Evolutionary conservation across 2,113 vertebrate genomes (phyloP), one percentile per base, ranked within the genome.

Genomic region (Mionectes macconnelli): DNA sequence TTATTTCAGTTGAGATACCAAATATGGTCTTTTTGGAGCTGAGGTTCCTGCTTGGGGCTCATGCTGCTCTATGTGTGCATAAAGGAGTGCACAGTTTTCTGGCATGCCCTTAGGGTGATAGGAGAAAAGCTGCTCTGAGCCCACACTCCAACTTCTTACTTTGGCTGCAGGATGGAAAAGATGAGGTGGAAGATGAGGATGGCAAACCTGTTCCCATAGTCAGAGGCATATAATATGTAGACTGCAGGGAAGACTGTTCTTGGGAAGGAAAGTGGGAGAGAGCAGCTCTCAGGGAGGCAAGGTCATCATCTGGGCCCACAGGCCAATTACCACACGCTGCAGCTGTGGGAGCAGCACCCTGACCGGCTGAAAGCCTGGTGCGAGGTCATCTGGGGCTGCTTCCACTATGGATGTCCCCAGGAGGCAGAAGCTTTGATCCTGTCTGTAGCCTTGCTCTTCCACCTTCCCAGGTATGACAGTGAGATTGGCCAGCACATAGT

Each of bases 271-370:
- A 69, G 66, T 1, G 6, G 7, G 40, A 81, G 31, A 80, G 1
- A 59, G 9, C 6, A 31, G 12, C 17, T 82, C 35, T 55, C 8
- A 40, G 33, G 40, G 7, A 83, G 5, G 8, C 25, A 42, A 11
- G 4, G 3, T 16, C 25, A 37, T 60, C 60, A 7, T 20, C 24
- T 2, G 3, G 24, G 8, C 6, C 22, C 37, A 62, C 5, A 24
- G 20, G 19, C 3, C 28, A 87, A 57, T 6, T 14, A 18, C 6
- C 20, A 24, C 0, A 0, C 4, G 19, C 35, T 27, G 31, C 19
- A 67, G 45, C 17, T 89, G 40, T 49, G 37, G 18, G 70, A 66
- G 17, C 9, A 64, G 30, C 21, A 45, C 19, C 8, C 24, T 47
- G 42, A n/a, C 12, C 52, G 13, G 24, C 50, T 66, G 11, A 35